A percentile compares a stretch with the other conserved stretches of the same genome.
Evolutionary conservation across 1,140 invertebrate species (phyloP).

Genomic region (Cecropterus lyciades): DNA sequence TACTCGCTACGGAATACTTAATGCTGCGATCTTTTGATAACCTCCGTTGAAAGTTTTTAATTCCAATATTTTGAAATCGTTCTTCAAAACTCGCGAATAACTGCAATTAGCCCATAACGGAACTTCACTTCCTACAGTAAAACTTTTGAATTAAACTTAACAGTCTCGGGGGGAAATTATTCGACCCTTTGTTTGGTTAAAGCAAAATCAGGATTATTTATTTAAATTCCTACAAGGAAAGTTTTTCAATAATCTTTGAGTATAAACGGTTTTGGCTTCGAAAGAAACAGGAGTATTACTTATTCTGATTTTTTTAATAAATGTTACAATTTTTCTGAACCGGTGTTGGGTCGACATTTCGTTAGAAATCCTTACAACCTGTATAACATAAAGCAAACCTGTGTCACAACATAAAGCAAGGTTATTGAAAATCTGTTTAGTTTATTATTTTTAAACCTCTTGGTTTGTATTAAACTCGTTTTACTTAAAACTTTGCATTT

Average conservation of each 20-base stretch:
- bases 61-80: constrained; percentile 18
- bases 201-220: not conserved
- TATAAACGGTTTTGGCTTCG: no score
- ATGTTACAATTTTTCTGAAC: no score
- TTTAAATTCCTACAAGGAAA: not conserved
- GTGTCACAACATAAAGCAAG: no score
- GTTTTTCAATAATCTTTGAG: not conserved
- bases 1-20: constrained; percentile 5
- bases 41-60: constrained; percentile 7
- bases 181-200: not conserved
- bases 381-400: no score
- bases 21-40: constrained; percentile 1
- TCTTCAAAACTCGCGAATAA: constrained; percentile 26
- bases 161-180: constrained; percentile 14
- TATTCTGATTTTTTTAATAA: no score
- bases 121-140: constrained; percentile 26
- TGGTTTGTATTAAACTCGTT: no score
- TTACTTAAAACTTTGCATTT: no score
- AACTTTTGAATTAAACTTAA: constrained; percentile 15
- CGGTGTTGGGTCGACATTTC: no score
- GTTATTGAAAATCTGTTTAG: no score
- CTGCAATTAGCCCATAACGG: constrained; percentile 32
- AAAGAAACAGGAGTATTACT: no score
- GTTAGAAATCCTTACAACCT: no score
- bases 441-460: no score